Evolutionary conservation across 1,140 invertebrate genomes (phyloP), one percentile per base, ranked within the genome.

Genomic region (Zaprionus taronus): DNA sequence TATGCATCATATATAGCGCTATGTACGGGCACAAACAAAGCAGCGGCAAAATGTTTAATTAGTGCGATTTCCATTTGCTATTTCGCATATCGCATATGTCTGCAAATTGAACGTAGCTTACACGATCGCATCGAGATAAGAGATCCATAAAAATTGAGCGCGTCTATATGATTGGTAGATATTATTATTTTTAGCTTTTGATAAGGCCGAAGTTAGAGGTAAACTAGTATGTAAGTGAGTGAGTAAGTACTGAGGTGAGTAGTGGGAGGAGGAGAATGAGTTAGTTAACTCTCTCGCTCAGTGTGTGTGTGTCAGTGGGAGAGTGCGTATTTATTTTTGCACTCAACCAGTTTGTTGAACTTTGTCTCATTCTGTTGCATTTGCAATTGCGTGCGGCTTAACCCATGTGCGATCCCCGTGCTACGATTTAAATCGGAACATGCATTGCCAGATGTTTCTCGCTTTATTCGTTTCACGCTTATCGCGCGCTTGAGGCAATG

Each of bases 271-370:
- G 41, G n/a, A n/a, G n/a, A 6, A 34, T 31, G 28, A 26, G 24
- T 26, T 26, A 26, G 24, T 26, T 26, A 26, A 28, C 5, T 28
- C 26, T 5, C n/a, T 60, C 28, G 9, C 7, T 31, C 4, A 5
- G 11, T 5, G 1, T 41, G 36, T 44, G 17, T 26, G 34, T 20
- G 63, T 53, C 20, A 22, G 51, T 14, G 41, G 20, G 44, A 26
- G 61, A 26, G 72, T 64, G 67, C 56, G 65, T 72, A 36, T 72
- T 72, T 76, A 72, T 72, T 71, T 76, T 65, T 55, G 73, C 73
- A 72, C 60, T 65, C 38, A 9, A 51, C 36, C 20, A 61, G 81
- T 77, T 83, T 84, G 68, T 77, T 83, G 81, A 81, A 80, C 77
- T 69, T 80, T 70, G 70, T 44, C 62, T 47, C 41, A 51, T 41